Percentiles rank a stretch among this genome's conserved stretches.
phyloP scores from a whole-genome alignment of 1,140 invertebrate genomes.

The Microvelia longipes region DNA sequence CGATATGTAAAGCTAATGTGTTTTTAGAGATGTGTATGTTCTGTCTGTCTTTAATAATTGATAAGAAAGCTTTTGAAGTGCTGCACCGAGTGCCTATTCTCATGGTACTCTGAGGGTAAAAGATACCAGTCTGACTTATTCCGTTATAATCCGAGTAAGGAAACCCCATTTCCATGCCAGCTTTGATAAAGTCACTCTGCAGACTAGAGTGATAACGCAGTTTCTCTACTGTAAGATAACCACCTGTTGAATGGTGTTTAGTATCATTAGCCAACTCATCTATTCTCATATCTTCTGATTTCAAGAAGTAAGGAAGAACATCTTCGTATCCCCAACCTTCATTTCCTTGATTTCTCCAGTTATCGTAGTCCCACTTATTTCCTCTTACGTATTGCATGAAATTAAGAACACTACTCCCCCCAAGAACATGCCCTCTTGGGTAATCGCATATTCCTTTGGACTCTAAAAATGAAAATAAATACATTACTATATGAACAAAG shows the following conservation, averaged over 20 bases:
- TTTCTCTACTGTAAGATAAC: constrained; percentile 41
- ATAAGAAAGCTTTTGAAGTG: constrained; percentile 42
- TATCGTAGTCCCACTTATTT: constrained; percentile 43
- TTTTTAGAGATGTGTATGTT: constrained; percentile 56
- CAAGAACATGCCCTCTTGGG: constrained; percentile 49
- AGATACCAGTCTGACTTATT: constrained; percentile 33
- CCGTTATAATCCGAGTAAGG: constrained; percentile 38
- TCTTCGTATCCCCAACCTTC: constrained; percentile 42
- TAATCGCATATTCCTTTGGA: constrained; percentile 38
- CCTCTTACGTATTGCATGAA: constrained; percentile 66
- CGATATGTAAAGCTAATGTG: constrained; percentile 46
- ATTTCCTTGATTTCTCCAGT: constrained; percentile 42
- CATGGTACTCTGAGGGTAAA: constrained; percentile 41
- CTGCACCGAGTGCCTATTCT: constrained; percentile 43
- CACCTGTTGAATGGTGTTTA: constrained; percentile 43
- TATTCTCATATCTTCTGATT: constrained; percentile 3
- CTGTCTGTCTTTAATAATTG: constrained; percentile 34
- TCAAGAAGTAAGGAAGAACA: constrained; percentile 37
- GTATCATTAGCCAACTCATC: constrained; percentile 27
- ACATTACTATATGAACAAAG: no score
- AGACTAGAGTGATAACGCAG: constrained; percentile 35
- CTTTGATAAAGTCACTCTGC: constrained; percentile 37
- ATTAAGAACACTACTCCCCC: constrained; percentile 63
- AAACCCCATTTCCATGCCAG: constrained; percentile 35
- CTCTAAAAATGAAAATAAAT: neutral